A percentile compares a stretch with the other conserved stretches of the same genome.
Evolutionary conservation across 1,140 invertebrate genomes (phyloP).

Genomic region (Drosophila kanapiae): DNA sequence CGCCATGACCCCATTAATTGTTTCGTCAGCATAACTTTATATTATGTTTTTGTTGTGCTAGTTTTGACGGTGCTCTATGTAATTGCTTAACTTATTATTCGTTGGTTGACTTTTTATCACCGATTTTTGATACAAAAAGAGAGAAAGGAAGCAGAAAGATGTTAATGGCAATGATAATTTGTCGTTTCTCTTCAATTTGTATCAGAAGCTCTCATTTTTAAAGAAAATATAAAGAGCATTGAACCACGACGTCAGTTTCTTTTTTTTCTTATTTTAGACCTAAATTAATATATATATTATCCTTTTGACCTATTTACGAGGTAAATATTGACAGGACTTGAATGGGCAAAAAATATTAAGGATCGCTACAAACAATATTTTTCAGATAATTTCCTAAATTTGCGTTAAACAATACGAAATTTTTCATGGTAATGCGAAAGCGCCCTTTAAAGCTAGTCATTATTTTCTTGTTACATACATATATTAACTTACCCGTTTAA

Average conservation of each 20-base stretch:
- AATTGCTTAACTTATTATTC: conserved; percentile 7
- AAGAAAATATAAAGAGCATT: no score
- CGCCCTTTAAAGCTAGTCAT: background rate
- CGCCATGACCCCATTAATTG: conserved; percentile 51
- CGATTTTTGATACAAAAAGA: background rate
- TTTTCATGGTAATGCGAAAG: background rate
- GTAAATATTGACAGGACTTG: no score
- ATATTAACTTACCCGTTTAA: conserved; percentile 46
- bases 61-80: background rate
- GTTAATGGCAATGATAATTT: background rate
- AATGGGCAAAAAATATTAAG: no score
- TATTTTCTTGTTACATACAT: conserved; percentile 2
- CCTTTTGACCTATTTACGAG: no score
- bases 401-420: background rate
- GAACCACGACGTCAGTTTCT: no score
- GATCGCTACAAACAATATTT: background rate
- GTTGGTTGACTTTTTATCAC: background rate
- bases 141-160: background rate
- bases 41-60: conserved; percentile 37
- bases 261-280: background rate
- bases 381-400: background rate
- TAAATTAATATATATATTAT: background rate
- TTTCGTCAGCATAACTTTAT: conserved; percentile 55
- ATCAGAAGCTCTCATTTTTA: background rate
- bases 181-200: background rate